Evolutionary conservation across 1,140 invertebrate species (phyloP).

Genomic region (Drosophila prosaltans): DNA sequence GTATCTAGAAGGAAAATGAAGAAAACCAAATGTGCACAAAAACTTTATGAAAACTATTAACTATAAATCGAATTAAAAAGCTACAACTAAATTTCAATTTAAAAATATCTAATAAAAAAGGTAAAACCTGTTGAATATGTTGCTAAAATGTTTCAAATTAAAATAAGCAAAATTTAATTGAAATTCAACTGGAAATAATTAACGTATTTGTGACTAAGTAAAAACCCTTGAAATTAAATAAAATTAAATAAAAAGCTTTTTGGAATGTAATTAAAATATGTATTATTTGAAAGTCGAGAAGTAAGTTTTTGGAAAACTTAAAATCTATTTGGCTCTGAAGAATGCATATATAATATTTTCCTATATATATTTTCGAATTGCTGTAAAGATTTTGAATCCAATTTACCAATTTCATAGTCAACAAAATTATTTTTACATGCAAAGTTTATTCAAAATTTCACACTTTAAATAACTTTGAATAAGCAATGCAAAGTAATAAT

Average conservation of each 20-base stretch:
- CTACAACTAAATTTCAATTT: background rate
- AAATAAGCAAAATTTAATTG: too few relatives aligned
- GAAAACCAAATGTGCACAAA: background rate
- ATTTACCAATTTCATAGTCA: background rate
- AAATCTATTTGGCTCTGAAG: too few relatives aligned
- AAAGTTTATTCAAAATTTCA: background rate
- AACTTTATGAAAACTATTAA: background rate
- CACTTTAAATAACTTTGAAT: background rate
- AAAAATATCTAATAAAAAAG: background rate
- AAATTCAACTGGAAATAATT: too few relatives aligned
- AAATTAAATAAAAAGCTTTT: too few relatives aligned
- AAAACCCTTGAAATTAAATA: too few relatives aligned
- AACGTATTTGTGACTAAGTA: too few relatives aligned
- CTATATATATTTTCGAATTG: too few relatives aligned
- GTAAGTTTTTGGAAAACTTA: too few relatives aligned
- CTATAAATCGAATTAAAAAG: background rate
- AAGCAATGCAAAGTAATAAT: background rate
- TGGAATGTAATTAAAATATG: too few relatives aligned
- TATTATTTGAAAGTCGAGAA: too few relatives aligned
- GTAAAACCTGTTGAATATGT: constrained; percentile 3
- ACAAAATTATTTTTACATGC: background rate
- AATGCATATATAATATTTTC: too few relatives aligned
- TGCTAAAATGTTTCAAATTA: too few relatives aligned
- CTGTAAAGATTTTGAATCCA: background rate
- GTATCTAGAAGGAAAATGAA: background rate